These are phyloP conservation scores for Therioaphis trifolii DNA, from an alignment of 2,888 invertebrate genomes.

Conservation along the genomic window DNA sequence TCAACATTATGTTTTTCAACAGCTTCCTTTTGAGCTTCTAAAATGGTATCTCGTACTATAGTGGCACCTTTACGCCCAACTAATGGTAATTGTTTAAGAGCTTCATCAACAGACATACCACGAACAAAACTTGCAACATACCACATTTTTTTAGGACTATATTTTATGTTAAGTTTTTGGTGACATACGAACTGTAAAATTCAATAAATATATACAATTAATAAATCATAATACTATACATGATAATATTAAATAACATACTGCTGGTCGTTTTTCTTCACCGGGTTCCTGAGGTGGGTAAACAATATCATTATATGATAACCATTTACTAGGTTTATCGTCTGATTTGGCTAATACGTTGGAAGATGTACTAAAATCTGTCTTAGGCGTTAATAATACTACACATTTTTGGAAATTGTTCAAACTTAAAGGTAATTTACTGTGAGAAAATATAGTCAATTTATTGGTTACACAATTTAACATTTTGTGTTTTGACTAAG, in stretches of 20 bases:
- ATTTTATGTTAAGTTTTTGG: conserved; percentile 84
- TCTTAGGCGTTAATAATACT: conserved; percentile 72
- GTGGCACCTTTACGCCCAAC: conserved; percentile 82
- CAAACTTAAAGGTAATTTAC: background rate
- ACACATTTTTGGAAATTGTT: conserved; percentile 73
- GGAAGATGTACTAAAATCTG: conserved; percentile 19
- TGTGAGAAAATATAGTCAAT: background rate
- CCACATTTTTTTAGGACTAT: conserved; percentile 93
- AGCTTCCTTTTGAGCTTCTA: conserved; percentile 91
- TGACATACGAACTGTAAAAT: conserved; percentile 87
- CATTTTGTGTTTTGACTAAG: conserved; percentile 26
- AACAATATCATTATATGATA: conserved; percentile 77
- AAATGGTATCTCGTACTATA: conserved; percentile 80
- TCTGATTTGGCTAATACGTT: background rate
- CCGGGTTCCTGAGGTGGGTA: conserved; percentile 81
- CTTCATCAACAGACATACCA: conserved; percentile 94
- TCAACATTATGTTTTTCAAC: conserved; percentile 92
- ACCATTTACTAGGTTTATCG: conserved; percentile 34
- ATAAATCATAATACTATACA: background rate
- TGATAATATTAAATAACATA: conserved; percentile 70
- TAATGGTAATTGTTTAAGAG: conserved; percentile 89
- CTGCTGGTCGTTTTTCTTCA: conserved; percentile 85
- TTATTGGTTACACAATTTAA: conserved; percentile 1
- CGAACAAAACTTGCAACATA: conserved; percentile 87
- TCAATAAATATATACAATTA: conserved; percentile 42